Percentiles rank a stretch among this genome's conserved stretches.
These are phyloP conservation scores for Buphagus erythrorhynchus DNA, from an alignment of 2,797 vertebrate species.

Conservation along the genomic window DNA sequence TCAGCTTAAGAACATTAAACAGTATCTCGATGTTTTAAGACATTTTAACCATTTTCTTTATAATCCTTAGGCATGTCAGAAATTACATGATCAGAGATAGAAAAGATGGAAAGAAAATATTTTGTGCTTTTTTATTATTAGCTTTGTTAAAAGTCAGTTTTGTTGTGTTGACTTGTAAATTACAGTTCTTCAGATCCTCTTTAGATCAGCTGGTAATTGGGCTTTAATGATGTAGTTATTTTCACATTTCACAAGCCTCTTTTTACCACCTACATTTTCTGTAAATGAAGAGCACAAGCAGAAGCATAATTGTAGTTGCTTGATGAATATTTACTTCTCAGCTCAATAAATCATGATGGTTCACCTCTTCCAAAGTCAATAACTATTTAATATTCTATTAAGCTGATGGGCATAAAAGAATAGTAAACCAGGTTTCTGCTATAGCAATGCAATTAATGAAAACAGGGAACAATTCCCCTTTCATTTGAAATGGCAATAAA, in stretches of 20 bases:
- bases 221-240: not conserved
- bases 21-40: not conserved
- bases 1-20: not conserved
- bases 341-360: conserved; percentile 39
- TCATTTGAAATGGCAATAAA: conserved; percentile 8
- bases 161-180: not conserved
- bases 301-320: not conserved
- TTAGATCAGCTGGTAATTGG: not conserved
- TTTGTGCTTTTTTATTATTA: not conserved
- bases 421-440: not conserved
- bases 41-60: not conserved
- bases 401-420: conserved; percentile 17
- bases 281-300: not conserved
- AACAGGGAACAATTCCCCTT: not conserved
- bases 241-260: not conserved
- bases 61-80: not conserved
- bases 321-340: conserved; percentile 45
- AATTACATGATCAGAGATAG: not conserved
- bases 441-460: not conserved
- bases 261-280: not conserved
- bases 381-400: conserved; percentile 60
- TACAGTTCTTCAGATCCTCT: not conserved
- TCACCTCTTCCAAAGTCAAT: conserved; percentile 53
- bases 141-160: not conserved
- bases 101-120: not conserved